A percentile compares a stretch with the other conserved stretches of the same genome.
These are phyloP conservation scores for Anguilla marmorata DNA, from an alignment of 2,797 vertebrate genomes.

Conservation along the genomic window DNA sequence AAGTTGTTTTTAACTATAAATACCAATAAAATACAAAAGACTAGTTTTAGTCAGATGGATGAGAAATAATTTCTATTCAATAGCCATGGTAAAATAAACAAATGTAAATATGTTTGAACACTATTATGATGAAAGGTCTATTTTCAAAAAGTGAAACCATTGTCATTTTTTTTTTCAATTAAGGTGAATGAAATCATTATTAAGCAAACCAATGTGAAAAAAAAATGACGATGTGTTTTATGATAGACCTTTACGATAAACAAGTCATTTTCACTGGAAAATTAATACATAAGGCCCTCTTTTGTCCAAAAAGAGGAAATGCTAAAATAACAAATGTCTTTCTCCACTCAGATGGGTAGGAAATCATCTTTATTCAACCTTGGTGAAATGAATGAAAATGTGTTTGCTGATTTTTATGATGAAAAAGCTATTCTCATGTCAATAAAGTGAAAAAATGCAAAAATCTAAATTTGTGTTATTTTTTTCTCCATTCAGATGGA, in stretches of 20 bases:
- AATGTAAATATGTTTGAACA: constrained; percentile 5
- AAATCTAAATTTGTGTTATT: background rate
- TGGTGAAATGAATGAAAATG: constrained; percentile 1
- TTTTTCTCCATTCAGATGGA: background rate
- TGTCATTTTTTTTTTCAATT: background rate
- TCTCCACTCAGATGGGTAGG: background rate
- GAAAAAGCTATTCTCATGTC: background rate
- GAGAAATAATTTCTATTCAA: too few species aligned
- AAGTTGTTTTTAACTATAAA: background rate
- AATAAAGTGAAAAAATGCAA: background rate
- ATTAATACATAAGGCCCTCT: background rate
- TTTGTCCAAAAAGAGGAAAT: background rate
- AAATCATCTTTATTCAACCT: background rate
- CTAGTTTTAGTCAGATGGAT: too few species aligned
- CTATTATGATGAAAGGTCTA: background rate
- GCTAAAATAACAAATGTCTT: background rate
- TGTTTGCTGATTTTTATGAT: constrained; percentile 5
- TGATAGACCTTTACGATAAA: background rate
- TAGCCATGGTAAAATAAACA: background rate
- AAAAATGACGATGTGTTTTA: background rate
- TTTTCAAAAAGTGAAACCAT: background rate
- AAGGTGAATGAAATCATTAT: background rate
- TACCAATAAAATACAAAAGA: background rate
- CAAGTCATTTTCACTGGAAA: background rate
- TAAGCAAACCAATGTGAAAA: background rate